phyloP scores from a whole-genome alignment of 2,797 vertebrate genomes.

The Threskiornis aethiopicus region DNA sequence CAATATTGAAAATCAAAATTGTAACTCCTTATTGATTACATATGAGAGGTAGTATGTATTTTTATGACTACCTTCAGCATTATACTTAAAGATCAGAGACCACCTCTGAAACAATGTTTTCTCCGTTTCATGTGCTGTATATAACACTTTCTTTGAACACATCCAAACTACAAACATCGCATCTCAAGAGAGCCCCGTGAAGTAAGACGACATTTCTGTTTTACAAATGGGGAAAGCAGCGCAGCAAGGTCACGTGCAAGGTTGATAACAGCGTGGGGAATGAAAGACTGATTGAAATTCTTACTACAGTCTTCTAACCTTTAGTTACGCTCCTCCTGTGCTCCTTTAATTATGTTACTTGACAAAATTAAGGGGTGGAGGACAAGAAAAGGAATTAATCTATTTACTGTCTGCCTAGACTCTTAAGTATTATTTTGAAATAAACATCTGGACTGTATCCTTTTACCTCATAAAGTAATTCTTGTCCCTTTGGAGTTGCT shows the following conservation, averaged over 20 bases:
- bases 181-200: not conserved
- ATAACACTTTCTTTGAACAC: not conserved
- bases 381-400: not conserved
- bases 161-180: not conserved
- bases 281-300: not conserved
- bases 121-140: not conserved
- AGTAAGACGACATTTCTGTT: not conserved
- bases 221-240: not conserved
- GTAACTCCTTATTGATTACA: not conserved
- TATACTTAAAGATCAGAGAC: not conserved
- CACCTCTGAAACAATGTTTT: not conserved
- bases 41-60: not conserved
- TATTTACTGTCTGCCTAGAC: conserved; percentile 10
- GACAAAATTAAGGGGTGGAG: conserved; percentile 38
- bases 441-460: not conserved
- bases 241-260: not conserved
- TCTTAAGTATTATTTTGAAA: not conserved
- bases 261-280: not conserved
- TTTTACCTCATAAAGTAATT: not conserved
- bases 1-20: not conserved
- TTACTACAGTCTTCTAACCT: not conserved
- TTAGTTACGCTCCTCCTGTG: not conserved
- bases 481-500: conserved; percentile 9
- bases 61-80: not conserved
- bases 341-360: conserved; percentile 32